Conservation (phyloP, 1,140 invertebrate species). For the Caerostris extrusa region DNA sequence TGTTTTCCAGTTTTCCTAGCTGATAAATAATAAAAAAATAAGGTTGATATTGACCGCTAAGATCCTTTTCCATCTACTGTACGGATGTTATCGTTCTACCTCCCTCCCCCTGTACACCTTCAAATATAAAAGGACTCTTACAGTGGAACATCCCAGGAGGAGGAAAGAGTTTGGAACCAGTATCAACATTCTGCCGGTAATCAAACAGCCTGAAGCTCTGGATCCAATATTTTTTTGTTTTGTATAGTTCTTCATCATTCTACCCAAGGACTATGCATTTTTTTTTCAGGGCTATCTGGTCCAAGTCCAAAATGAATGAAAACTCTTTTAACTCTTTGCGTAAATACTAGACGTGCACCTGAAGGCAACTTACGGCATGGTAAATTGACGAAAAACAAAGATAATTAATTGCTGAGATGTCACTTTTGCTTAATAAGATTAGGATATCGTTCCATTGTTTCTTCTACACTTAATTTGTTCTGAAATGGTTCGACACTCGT, state of each 20-base stretch:
- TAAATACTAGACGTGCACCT: background rate
- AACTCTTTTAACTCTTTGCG: background rate
- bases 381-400: background rate
- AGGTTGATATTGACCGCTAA: background rate
- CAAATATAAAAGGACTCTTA: background rate
- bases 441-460: background rate
- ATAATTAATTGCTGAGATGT: background rate
- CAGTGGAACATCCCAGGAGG: background rate
- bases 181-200: slow-evolving; percentile 18
- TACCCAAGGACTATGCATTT: background rate
- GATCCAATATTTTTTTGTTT: background rate
- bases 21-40: background rate
- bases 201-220: background rate
- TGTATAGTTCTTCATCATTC: background rate
- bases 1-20: background rate
- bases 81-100: background rate
- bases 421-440: background rate
- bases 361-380: background rate
- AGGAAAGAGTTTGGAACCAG: background rate
- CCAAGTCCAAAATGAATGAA: background rate
- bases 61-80: background rate
- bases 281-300: background rate
- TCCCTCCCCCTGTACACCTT: no score
- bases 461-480: background rate
- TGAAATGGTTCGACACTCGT: background rate